These are phyloP conservation scores for Unio pictorum DNA, from an alignment of 2,888 invertebrate genomes.

Conservation along the genomic window DNA sequence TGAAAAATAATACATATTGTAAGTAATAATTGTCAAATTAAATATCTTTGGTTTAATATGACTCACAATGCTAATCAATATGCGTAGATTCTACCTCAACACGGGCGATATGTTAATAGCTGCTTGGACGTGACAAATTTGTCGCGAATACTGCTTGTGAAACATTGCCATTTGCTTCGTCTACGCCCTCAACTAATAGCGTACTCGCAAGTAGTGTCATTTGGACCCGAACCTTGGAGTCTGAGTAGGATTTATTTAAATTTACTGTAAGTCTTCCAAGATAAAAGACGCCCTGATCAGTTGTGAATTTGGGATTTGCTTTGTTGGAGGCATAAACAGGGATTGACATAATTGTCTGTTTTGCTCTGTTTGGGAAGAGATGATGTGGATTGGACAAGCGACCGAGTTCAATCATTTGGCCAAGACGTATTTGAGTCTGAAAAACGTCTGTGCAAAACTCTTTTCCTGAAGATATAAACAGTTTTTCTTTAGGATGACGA, in stretches of 20 bases:
- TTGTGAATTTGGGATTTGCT: conserved; percentile 17
- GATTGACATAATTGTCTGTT: conserved; percentile 20
- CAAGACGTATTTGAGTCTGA: conserved; percentile 15
- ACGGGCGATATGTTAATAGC: neutral
- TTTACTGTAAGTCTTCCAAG: conserved; percentile 30
- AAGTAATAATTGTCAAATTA: no score
- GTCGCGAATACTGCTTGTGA: conserved; percentile 4
- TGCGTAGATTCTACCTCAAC: no score
- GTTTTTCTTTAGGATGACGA: conserved; percentile 31
- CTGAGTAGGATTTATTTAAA: conserved; percentile 13
- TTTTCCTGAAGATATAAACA: conserved; percentile 18
- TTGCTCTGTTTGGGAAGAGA: conserved; percentile 20
- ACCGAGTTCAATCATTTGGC: conserved; percentile 17
- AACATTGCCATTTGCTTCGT: conserved; percentile 11
- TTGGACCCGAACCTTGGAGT: conserved; percentile 11
- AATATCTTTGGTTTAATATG: no score
- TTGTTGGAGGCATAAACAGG: conserved; percentile 17
- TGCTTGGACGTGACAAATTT: conserved; percentile 3
- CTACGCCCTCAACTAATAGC: conserved; percentile 24
- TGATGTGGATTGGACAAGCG: conserved; percentile 8
- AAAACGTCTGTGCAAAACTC: conserved; percentile 34
- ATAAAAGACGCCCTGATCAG: conserved; percentile 21
- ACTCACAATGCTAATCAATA: no score
- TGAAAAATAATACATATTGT: no score
- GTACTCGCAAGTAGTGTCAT: conserved; percentile 17